These are phyloP conservation scores for Drosophila serrata DNA, from an alignment of 1,140 invertebrate species.

Conservation along the genomic window DNA sequence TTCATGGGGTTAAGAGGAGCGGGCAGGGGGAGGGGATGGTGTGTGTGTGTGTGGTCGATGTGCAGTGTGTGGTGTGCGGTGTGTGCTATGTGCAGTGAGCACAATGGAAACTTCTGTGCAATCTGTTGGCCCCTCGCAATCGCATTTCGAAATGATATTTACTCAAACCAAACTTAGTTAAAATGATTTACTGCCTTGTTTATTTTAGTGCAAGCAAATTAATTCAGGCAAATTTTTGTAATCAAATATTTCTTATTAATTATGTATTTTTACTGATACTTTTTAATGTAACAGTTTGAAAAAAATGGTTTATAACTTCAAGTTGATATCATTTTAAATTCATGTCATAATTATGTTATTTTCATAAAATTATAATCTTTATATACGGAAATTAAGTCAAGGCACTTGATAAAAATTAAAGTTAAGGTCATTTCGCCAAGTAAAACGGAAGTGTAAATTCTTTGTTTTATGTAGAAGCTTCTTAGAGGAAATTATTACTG, in stretches of 20 bases:
- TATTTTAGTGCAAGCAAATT: background rate
- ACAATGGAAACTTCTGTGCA: slow-evolving; percentile 65
- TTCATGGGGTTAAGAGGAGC: slow-evolving; percentile 3
- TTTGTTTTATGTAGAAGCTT: background rate
- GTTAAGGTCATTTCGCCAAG: background rate
- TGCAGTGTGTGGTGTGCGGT: slow-evolving; percentile 3
- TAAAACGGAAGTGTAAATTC: background rate
- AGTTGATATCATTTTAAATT: background rate
- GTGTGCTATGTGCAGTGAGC: background rate
- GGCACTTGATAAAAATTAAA: background rate
- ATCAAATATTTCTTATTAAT: background rate
- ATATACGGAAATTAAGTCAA: background rate
- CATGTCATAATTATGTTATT: background rate
- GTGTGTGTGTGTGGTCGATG: background rate
- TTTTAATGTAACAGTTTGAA: too few relatives aligned
- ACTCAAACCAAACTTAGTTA: background rate
- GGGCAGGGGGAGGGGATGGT: background rate
- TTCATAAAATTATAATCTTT: background rate
- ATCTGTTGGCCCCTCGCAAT: slow-evolving; percentile 54
- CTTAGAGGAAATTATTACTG: background rate
- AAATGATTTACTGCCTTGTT: slow-evolving; percentile 24
- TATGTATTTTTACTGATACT: background rate
- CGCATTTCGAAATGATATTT: slow-evolving; percentile 23
- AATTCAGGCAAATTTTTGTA: background rate
- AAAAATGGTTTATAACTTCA: too few relatives aligned